Base-by-base conservation (phyloP, 2,797 vertebrate species). In the Prunella strophiata region DNA sequence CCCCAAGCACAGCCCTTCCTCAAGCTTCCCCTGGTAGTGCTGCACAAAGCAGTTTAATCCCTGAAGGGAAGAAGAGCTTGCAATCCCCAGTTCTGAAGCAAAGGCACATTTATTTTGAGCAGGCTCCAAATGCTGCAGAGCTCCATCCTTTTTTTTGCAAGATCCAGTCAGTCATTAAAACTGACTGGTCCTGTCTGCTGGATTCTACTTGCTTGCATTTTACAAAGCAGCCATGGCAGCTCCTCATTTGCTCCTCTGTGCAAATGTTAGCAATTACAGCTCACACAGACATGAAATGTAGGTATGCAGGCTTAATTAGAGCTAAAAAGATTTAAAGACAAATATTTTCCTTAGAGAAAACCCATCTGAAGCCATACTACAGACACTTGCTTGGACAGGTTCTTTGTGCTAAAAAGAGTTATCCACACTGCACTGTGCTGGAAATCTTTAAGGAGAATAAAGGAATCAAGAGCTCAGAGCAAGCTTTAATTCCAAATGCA, bases 281-380 rank as follows among this genome's bases (percentile, higher is more conserved):
- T 93, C 79, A 58, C 70, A 50, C 2, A 68, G 86, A 90, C 62
- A 57, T 51, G 45, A 91, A 80, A 88, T n/a, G 12, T 51, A 85
- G 62, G 68, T 77, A 90, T 13, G 2, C 66, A 38, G 66, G 59
- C 77, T 91, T 90, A 96, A 96, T 91, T 93, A 88, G 47, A 88
- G 59, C 58, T 72, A 66, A 86, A 91, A 93, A 88, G 55, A 83
- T 91, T 95, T 82, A 86, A 82, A 89, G 91, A 70, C 65, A 95
- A 96, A 83, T 91, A 88, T 89, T 92, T 91, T 90, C 91, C 89
- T 57, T 42, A 68, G 77, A 96, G 80, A 95, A 93, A 94, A 68
- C 32, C 40, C 40, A 87, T 87, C 50, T 85, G 52, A 96, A 95
- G 76, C 50, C 16, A 48, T 45, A 50, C 51, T 92, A 89, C 55